A percentile compares a stretch with the other conserved stretches of the same genome.
These are phyloP conservation scores for Smithornis capensis DNA, from an alignment of 2,113 vertebrate genomes.

Conservation along the genomic window DNA sequence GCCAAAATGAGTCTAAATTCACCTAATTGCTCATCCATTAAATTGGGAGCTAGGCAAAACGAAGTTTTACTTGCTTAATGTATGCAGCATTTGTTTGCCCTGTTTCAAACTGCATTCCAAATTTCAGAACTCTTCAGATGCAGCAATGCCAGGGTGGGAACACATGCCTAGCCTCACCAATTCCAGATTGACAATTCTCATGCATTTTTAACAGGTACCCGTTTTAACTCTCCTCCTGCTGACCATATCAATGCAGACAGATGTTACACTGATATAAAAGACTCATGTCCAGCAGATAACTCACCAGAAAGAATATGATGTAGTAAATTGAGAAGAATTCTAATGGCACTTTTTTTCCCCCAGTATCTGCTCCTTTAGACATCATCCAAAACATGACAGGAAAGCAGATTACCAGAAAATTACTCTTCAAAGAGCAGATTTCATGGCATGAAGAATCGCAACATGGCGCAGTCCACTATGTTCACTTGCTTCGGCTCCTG, in stretches of 20 bases:
- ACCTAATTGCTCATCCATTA: background rate
- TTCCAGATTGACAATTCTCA: background rate
- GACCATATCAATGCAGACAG: background rate
- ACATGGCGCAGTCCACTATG: background rate
- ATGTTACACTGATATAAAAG: background rate
- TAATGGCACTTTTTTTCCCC: background rate
- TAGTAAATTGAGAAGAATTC: background rate
- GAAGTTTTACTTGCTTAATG: background rate
- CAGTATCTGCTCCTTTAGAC: background rate
- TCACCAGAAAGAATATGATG: accelerated
- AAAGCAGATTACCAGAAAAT: background rate
- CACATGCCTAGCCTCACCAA: accelerated
- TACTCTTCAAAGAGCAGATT: background rate
- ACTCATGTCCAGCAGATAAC: background rate
- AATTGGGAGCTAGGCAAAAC: background rate
- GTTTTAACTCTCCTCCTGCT: background rate
- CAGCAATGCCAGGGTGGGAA: background rate
- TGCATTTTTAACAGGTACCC: accelerated
- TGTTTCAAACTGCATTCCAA: background rate
- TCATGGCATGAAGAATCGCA: background rate
- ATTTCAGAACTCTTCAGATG: background rate
- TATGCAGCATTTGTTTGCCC: accelerated
- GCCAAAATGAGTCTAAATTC: background rate
- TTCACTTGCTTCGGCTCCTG: background rate
- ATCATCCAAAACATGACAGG: accelerated